Conservation (phyloP, 2,113 vertebrate species). For the Dasyprocta punctata region DNA sequence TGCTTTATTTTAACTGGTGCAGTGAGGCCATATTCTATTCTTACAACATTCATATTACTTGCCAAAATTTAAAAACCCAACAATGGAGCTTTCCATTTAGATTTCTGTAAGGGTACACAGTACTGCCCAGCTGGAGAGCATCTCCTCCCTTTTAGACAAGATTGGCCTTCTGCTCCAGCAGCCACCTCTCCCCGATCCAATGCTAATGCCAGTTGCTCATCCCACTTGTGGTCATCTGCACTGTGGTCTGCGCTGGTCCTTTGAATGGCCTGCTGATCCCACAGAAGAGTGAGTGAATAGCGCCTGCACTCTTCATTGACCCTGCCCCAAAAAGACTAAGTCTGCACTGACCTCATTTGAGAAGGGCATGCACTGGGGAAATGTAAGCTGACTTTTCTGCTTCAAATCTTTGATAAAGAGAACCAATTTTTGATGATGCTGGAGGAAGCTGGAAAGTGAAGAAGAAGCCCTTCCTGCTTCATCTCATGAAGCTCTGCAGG, state of each 20-base stretch:
- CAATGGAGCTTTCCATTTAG: rapidly evolving
- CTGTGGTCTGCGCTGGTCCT: background rate
- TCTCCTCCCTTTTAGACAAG: too few species aligned
- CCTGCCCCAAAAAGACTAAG: background rate
- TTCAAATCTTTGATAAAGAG: background rate
- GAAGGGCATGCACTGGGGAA: background rate
- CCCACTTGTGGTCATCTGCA: background rate
- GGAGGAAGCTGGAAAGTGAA: background rate
- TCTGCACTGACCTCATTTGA: background rate
- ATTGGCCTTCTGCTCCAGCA: background rate
- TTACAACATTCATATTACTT: background rate
- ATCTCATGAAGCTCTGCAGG: background rate
- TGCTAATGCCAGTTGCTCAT: background rate
- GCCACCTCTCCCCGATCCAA: background rate
- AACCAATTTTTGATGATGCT: background rate
- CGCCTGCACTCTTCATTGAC: background rate
- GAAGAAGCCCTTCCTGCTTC: too few species aligned
- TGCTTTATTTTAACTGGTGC: background rate
- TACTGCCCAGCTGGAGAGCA: background rate
- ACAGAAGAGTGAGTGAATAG: background rate
- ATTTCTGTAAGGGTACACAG: background rate
- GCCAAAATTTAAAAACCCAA: background rate
- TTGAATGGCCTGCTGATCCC: rapidly evolving
- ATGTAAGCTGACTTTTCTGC: background rate
- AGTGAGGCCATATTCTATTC: background rate